Percentiles rank a stretch among this genome's conserved stretches.
phyloP scores from a whole-genome alignment of 2,113 vertebrate genomes.

The Tragulus kanchil region DNA sequence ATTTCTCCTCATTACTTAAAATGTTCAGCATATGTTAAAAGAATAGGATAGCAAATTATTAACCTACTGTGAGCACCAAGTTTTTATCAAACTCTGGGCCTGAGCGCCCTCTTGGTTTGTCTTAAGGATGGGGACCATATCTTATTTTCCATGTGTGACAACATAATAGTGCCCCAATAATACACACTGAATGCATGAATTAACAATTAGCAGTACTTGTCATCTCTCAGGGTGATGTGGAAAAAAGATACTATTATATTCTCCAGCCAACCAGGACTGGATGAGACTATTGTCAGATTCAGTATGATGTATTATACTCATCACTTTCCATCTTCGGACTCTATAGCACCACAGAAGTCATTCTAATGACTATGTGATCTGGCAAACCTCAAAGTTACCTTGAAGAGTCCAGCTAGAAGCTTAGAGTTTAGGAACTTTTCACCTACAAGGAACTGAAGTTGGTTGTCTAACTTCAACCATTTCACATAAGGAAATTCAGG shows the following conservation, averaged over 20 bases:
- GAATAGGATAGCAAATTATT: not conserved
- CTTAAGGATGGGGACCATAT: not conserved
- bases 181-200: not conserved
- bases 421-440: not conserved
- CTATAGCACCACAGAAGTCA: conserved; percentile 2
- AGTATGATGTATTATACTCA: not conserved
- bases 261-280: not conserved
- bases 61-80: not conserved
- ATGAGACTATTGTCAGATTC: not conserved
- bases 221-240: not conserved
- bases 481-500: not conserved
- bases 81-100: not conserved
- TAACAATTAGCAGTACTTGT: not conserved
- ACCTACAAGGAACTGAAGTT: not conserved
- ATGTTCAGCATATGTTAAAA: not conserved
- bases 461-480: not conserved
- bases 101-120: not conserved
- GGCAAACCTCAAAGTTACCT: not conserved
- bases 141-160: not conserved
- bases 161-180: not conserved
- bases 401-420: not conserved
- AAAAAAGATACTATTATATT: not conserved
- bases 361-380: not conserved
- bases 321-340: not conserved
- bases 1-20: not conserved